phyloP scores from a whole-genome alignment of 2,888 invertebrate species.

The Drosophila limbata region DNA sequence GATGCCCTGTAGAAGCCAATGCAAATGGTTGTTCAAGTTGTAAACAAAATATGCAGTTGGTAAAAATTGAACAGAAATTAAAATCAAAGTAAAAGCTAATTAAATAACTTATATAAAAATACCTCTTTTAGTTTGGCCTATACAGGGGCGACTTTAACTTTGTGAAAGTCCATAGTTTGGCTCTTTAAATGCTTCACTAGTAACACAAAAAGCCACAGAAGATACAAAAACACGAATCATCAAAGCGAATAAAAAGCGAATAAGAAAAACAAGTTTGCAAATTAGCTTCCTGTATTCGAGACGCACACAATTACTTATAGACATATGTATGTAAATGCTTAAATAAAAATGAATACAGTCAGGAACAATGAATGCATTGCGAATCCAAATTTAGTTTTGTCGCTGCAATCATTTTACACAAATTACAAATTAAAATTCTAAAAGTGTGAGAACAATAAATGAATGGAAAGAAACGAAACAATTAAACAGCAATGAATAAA shows the following conservation, averaged over 20 bases:
- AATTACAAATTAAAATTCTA: conserved; percentile 46
- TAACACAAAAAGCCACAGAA: conserved; percentile 18
- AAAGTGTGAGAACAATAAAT: conserved; percentile 34
- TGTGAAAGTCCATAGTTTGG: conserved; percentile 39
- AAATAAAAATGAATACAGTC: conserved; percentile 6
- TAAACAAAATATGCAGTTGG: neutral
- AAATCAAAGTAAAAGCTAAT: neutral
- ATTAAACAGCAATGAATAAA: conserved; percentile 40
- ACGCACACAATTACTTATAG: conserved; percentile 10
- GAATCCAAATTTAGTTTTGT: conserved; percentile 29
- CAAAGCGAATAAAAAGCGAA: conserved; percentile 15
- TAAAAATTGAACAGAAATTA: neutral
- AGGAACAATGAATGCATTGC: conserved; percentile 36
- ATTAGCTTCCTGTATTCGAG: conserved; percentile 52
- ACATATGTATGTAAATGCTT: conserved; percentile 1
- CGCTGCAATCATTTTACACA: conserved; percentile 22
- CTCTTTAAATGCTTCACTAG: conserved; percentile 12
- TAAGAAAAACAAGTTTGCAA: conserved; percentile 51
- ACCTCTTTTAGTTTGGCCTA: too few relatives aligned
- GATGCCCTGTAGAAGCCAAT: neutral
- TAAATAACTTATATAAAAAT: neutral
- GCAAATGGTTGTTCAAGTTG: neutral
- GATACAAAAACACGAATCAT: conserved; percentile 23
- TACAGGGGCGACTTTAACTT: conserved; percentile 10
- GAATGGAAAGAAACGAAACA: conserved; percentile 22